A percentile compares a stretch with the other conserved stretches of the same genome.
Conservation (phyloP, 2,888 invertebrate genomes). For the Nomada lathburiana region DNA sequence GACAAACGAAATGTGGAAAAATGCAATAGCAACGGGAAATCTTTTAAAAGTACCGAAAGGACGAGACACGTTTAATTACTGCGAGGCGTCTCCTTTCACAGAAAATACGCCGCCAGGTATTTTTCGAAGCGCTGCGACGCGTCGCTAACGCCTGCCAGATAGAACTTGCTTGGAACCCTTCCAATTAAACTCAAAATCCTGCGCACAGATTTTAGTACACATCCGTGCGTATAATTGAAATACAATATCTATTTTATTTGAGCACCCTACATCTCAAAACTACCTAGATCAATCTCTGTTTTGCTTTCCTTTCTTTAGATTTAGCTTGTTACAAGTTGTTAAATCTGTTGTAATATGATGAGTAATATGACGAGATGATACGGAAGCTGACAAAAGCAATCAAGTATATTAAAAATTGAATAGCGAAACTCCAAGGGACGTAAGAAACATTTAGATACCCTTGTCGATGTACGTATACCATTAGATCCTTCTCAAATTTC, state of each 20-base stretch:
- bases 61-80: conserved; percentile 47
- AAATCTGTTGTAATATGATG: no score
- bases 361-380: no score
- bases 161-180: conserved; percentile 10
- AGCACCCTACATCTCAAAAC: not conserved
- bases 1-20: not conserved
- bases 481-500: not conserved
- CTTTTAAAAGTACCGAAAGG: conserved; percentile 19
- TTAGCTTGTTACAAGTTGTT: no score
- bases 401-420: no score
- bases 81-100: conserved; percentile 18
- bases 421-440: no score
- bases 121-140: conserved; percentile 24
- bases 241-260: not conserved
- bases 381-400: no score
- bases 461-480: no score
- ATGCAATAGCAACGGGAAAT: not conserved
- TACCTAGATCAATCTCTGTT: no score
- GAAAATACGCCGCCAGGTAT: conserved; percentile 3
- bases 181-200: conserved; percentile 5
- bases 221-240: not conserved
- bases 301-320: no score
- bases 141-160: not conserved
- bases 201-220: not conserved
- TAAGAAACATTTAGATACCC: no score